Percentiles rank a stretch among this genome's conserved stretches.
Conservation (phyloP, 2,797 vertebrate genomes). For the Catostomus latipinnis region DNA sequence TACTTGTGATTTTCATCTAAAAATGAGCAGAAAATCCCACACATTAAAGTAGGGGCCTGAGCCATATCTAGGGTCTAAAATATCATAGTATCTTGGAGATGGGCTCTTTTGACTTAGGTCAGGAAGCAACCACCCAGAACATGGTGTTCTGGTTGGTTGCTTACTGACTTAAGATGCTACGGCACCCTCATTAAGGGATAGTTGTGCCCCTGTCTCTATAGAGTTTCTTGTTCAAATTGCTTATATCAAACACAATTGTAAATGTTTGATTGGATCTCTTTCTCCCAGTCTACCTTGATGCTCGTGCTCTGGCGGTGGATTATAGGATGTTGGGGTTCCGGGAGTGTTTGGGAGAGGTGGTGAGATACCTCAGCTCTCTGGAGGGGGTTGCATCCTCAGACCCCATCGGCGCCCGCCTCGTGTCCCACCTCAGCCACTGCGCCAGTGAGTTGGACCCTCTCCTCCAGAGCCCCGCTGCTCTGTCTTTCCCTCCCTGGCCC, state of each 20-base stretch:
- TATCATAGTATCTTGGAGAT: too few species aligned
- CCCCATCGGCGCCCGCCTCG: conserved; percentile 88
- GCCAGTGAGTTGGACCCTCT: conserved; percentile 91
- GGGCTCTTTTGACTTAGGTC: too few species aligned
- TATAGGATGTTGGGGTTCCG: conserved; percentile 93
- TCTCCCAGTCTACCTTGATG: conserved; percentile 87
- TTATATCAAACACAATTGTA: not conserved
- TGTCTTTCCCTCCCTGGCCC: conserved; percentile 85
- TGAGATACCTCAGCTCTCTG: conserved; percentile 88
- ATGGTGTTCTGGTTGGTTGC: too few species aligned
- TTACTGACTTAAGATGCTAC: too few species aligned
- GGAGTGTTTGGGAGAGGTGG: conserved; percentile 92
- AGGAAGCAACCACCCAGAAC: too few species aligned
- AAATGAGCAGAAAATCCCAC: too few species aligned
- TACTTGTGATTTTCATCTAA: too few species aligned
- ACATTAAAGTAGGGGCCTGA: too few species aligned
- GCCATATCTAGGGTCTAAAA: too few species aligned
- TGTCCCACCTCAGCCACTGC: conserved; percentile 92
- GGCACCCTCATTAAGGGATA: too few species aligned
- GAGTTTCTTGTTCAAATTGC: too few species aligned
- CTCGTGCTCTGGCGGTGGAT: conserved; percentile 88
- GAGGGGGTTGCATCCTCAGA: conserved; percentile 86
- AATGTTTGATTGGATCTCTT: not conserved
- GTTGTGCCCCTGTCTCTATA: too few species aligned
- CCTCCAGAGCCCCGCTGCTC: conserved; percentile 74